phyloP scores from a whole-genome alignment of 2,888 invertebrate species.

The Pyrocoelia pectoralis region DNA sequence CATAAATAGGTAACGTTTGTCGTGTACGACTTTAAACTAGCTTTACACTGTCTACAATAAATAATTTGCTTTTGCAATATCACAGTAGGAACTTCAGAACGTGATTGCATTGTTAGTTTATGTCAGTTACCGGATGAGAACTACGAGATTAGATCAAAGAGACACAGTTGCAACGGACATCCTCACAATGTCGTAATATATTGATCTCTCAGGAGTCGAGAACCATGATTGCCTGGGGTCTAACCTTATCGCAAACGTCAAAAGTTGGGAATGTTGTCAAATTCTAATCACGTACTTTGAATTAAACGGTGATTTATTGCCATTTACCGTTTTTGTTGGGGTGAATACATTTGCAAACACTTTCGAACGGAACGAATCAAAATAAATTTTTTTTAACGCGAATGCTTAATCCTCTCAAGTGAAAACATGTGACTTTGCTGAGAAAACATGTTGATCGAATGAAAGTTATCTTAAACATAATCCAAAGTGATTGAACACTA shows the following conservation, averaged over 20 bases:
- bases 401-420: neutral
- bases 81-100: conserved; percentile 23
- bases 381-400: neutral
- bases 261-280: conserved; percentile 49
- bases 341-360: conserved; percentile 49
- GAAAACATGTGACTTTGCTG: neutral
- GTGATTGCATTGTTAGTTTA: conserved; percentile 31
- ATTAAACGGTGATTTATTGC: conserved; percentile 56
- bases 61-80: conserved; percentile 21
- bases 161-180: conserved; percentile 36
- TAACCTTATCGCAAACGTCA: conserved; percentile 40
- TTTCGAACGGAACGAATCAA: neutral
- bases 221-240: conserved; percentile 30
- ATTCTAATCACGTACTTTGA: conserved; percentile 53
- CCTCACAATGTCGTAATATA: conserved; percentile 36
- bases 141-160: conserved; percentile 25
- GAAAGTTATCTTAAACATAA: conserved; percentile 3
- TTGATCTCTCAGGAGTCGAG: conserved; percentile 35
- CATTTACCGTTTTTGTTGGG: conserved; percentile 45
- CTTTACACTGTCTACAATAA: conserved; percentile 14
- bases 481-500: conserved; percentile 10
- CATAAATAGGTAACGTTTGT: neutral
- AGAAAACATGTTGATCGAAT: neutral
- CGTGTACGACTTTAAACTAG: neutral
- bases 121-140: conserved; percentile 28